Evolutionary conservation across 2,888 invertebrate genomes (phyloP), one percentile per base, ranked within the genome.

Genomic region (Apantesis nais): DNA sequence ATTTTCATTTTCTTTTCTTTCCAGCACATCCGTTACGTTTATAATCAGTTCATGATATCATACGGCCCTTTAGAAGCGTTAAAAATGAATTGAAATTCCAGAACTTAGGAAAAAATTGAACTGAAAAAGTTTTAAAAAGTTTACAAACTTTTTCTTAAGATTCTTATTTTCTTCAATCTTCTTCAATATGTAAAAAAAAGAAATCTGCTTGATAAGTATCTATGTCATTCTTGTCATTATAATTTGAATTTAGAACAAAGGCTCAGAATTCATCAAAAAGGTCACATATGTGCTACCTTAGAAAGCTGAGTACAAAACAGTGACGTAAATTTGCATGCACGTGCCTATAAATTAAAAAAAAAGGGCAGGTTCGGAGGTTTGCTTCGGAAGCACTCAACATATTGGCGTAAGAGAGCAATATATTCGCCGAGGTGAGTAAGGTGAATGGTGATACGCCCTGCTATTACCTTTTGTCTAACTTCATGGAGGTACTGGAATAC

Each of bases 1-100:
- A 41, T 2, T 41, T 1, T 39, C 7, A 44, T 44, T 44, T 44
- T 19, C 7, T 19, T 44, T 19, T 19, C 22, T 7, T 44, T 1
- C 22, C 7, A 44, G 19, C 22, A 44, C 19, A 44, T 16, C 19
- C 31, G 29, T 34, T 5, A 2, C 34, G 5, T 34, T 34, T 34
- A 34, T 34, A 4, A 34, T n/a, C n/a, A n/a, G n/a, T 61, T 34
- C 0, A 61, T 61, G 9, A 34, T 31, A 16, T 1, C 31, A 68
- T 25, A 25, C 14, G 25, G 68, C 73, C 70, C 72, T 69, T 75
- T 68, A 65, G 67, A 74, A 84, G 74, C 76, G 80, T 80, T 81
- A 84, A 85, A 85, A 82, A 86, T 82, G 84, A 84, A 86, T 85
- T 82, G 82, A 80, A 73, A 79, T 78, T 78, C 77, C 78, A 76